These are phyloP conservation scores for Agelas oroides DNA, from an alignment of 37 sponge, comb jelly and placozoan genomes.

Conservation along the genomic window DNA sequence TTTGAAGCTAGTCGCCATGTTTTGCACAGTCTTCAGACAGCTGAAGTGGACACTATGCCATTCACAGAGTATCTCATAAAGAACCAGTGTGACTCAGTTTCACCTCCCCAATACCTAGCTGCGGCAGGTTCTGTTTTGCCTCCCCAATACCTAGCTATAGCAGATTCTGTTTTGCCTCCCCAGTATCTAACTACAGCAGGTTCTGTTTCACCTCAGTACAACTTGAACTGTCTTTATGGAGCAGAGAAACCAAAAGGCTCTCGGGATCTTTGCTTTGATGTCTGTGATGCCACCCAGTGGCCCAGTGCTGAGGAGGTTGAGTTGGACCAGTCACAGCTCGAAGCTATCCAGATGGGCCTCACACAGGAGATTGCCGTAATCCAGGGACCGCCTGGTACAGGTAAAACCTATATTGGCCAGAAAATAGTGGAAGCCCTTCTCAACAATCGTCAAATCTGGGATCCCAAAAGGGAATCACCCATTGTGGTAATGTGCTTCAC, in stretches of 20 bases:
- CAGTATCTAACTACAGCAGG: slow-evolving; percentile 1
- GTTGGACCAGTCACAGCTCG: slow-evolving; percentile 77
- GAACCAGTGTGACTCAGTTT: slow-evolving; percentile 21
- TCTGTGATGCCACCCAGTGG: slow-evolving; percentile 49
- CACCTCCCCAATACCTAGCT: slow-evolving; percentile 45
- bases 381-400: slow-evolving; percentile 98
- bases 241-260: too few species aligned
- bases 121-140: slow-evolving; percentile 19
- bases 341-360: slow-evolving; percentile 76
- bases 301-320: slow-evolving; percentile 18
- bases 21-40: slow-evolving; percentile 66
- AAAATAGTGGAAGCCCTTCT: slow-evolving; percentile 81
- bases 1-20: slow-evolving; percentile 89
- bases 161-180: slow-evolving; percentile 33
- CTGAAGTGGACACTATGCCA: slow-evolving; percentile 84
- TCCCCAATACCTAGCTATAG: slow-evolving; percentile 56
- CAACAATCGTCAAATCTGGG: slow-evolving; percentile 61
- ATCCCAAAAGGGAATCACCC: slow-evolving; percentile 38
- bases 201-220: too few species aligned
- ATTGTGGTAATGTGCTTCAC: slow-evolving; percentile 82
- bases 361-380: slow-evolving; percentile 89
- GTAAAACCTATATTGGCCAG: slow-evolving; percentile 94
- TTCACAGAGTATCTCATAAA: slow-evolving; percentile 71
- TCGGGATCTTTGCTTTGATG: not conserved
- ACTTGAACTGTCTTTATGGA: too few species aligned